Conservation (phyloP, 2,797 vertebrate species). For the Gymnothorax javanicus region DNA sequence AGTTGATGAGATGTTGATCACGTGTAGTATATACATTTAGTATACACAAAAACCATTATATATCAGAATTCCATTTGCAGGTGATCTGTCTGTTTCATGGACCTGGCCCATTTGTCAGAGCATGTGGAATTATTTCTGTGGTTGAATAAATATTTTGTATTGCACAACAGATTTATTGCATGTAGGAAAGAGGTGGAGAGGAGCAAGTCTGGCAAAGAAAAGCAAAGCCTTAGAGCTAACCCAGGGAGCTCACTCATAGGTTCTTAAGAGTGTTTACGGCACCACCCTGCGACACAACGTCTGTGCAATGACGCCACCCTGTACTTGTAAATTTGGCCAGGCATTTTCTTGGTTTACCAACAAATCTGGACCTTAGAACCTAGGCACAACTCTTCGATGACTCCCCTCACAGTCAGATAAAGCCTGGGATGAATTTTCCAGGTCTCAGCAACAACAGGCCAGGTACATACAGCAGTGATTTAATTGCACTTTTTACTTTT, state of each 20-base stretch:
- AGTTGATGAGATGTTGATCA: conserved; percentile 1
- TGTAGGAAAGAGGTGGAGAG: conserved; percentile 50
- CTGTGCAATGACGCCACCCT: conserved; percentile 51
- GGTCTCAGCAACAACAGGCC: not conserved
- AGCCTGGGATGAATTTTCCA: not conserved
- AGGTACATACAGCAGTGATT: not conserved
- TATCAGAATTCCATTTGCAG: conserved; percentile 31
- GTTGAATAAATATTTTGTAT: conserved; percentile 31
- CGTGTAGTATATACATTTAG: not conserved
- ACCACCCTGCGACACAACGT: conserved; percentile 71
- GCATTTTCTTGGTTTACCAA: conserved; percentile 54
- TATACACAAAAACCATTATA: conserved; percentile 9
- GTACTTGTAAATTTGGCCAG: conserved; percentile 48
- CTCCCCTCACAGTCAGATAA: conserved; percentile 54
- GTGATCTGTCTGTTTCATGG: conserved; percentile 27
- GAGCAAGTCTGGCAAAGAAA: conserved; percentile 52
- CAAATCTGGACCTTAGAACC: conserved; percentile 56
- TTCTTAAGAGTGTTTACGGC: conserved; percentile 53
- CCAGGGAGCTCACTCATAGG: conserved; percentile 56
- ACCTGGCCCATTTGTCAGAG: conserved; percentile 36
- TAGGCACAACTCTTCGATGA: conserved; percentile 47
- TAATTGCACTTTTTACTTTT: not conserved
- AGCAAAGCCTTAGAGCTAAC: conserved; percentile 53
- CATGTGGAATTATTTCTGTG: conserved; percentile 35
- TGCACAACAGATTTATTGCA: conserved; percentile 53